phyloP scores from a whole-genome alignment of 2,113 vertebrate species.

The Phylloscopus trochilus region DNA sequence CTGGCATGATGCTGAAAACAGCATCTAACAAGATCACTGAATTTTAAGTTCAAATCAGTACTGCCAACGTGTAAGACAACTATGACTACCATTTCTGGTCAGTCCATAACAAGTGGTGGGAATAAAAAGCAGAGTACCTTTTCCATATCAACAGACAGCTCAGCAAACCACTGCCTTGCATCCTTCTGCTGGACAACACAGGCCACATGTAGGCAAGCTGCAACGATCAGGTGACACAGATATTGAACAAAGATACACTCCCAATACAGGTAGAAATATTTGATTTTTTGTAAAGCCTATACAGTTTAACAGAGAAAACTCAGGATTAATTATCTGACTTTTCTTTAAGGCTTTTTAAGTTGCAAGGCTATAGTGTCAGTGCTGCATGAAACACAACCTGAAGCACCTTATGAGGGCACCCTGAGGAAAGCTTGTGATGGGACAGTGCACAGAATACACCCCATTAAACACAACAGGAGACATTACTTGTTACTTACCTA shows the following conservation, averaged over 20 bases:
- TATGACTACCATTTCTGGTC: background rate
- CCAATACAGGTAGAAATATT: background rate
- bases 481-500: conserved; percentile 81
- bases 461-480: background rate
- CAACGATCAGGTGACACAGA: background rate
- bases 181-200: conserved; percentile 99
- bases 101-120: background rate
- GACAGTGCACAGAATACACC: background rate
- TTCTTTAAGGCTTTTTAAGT: background rate
- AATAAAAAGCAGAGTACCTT: conserved; percentile 81
- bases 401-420: background rate
- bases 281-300: background rate
- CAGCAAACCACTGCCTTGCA: conserved; percentile 97
- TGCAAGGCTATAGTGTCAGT: background rate
- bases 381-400: background rate
- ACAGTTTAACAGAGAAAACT: background rate
- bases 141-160: conserved; percentile 99
- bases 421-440: background rate
- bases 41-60: background rate
- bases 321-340: background rate
- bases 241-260: background rate
- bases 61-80: background rate
- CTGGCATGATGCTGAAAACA: background rate
- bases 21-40: background rate
- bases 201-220: conserved; percentile 95